Evolutionary conservation across 2,113 vertebrate species (phyloP).

Genomic region (Ciconia boyciana): DNA sequence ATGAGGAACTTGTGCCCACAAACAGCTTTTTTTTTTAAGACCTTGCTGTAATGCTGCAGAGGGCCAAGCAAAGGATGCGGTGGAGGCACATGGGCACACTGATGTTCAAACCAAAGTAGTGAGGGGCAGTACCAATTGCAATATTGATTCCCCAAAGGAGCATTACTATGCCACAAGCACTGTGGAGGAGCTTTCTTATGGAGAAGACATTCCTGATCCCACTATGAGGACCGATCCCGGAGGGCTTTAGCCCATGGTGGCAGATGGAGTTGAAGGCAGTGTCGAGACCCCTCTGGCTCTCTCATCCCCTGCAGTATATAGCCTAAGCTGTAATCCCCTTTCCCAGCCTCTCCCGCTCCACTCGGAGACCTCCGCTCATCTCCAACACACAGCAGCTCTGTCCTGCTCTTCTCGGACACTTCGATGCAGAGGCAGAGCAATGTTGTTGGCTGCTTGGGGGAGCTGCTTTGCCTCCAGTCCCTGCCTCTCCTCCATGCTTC

Average conservation of each 20-base stretch:
- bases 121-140: background rate
- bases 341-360: background rate
- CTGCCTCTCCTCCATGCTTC: background rate
- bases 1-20: background rate
- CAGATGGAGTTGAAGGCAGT: background rate
- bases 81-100: background rate
- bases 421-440: rapidly evolving
- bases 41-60: background rate
- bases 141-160: background rate
- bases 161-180: background rate
- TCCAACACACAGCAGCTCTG: background rate
- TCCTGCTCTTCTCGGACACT: background rate
- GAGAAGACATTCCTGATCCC: background rate
- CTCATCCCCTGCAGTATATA: background rate
- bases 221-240: rapidly evolving
- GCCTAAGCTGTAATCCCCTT: background rate
- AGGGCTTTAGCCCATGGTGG: background rate
- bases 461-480: background rate
- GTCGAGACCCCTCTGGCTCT: background rate
- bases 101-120: background rate
- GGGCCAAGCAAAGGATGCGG: background rate
- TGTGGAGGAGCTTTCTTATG: background rate
- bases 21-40: background rate
- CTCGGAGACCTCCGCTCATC: background rate
- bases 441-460: background rate